Evolutionary conservation across 2,797 vertebrate genomes (phyloP), one percentile per base, ranked within the genome.

Genomic region (Hoplostethus mediterraneus): DNA sequence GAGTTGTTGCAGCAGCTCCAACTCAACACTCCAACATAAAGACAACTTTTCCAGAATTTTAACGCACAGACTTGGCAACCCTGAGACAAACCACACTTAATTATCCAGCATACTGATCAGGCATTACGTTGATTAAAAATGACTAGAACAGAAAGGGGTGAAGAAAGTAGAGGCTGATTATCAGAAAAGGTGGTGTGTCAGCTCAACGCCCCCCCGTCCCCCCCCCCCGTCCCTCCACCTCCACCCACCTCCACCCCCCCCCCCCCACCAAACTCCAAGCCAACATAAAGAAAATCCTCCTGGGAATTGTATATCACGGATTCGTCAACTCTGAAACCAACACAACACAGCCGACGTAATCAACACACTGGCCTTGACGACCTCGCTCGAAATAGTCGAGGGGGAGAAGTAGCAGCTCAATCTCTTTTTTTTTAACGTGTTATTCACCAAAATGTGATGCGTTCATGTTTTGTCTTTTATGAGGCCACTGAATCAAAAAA

Each of bases 121-220:
- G 49, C 60, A 73, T 70, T 77, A 67, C 48, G 62, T 45, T 79
- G 77, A 86, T 85, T 75, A 67, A 77, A 83, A 75, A 57, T 40
- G n/a, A 57, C 58, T 28, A 30, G 55, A 56, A 75, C 65, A 51
- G 8, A 48, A 14, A 53, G 63, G 38, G 45, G 42, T 70, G 67
- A 72, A 73, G 83, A 59, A 75, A 53, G 21, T 40, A 69, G 49
- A 68, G 58, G 44, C 75, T 79, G 73, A 73, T 73, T 69, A 71
- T 77, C 13, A 70, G 62, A 56, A 77, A 71, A 83, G 40, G 40
- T 56, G 78, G 25, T 58, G 67, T 69, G 73, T 84, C 75, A 79
- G 75, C 77, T 79, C 57, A n/a, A 75, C 67, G 45, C 51, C 1
- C 25, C 28, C 12, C 2, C 21, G n/a, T n/a, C 21, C 21, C 21